A percentile compares a stretch with the other conserved stretches of the same genome.
These are phyloP conservation scores for Pteronotus mesoamericanus DNA, from an alignment of 2,797 vertebrate genomes.

Conservation along the genomic window DNA sequence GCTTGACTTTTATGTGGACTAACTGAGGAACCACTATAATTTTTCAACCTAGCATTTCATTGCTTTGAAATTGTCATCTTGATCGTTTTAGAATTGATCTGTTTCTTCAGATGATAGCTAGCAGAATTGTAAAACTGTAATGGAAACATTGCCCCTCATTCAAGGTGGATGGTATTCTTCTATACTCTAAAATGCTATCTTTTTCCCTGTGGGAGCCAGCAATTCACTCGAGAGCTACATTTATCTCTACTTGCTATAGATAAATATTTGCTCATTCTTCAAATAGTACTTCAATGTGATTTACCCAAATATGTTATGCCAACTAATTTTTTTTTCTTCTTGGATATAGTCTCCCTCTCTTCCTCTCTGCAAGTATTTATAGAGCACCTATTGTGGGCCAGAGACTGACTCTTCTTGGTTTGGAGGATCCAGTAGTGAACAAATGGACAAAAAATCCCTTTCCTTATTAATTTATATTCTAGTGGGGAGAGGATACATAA, in stretches of 20 bases:
- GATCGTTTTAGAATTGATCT: not conserved
- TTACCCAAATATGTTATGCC: not conserved
- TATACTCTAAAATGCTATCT: not conserved
- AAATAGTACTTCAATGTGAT: not conserved
- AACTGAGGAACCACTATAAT: not conserved
- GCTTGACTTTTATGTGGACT: not conserved
- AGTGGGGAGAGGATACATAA: not conserved
- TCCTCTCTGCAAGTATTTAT: not conserved
- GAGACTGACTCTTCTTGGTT: not conserved
- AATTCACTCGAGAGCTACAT: not conserved
- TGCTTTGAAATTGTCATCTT: constrained; percentile 29
- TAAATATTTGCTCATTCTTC: not conserved
- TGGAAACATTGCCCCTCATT: not conserved
- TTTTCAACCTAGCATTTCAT: constrained; percentile 42
- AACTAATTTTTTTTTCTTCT: not conserved
- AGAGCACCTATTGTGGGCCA: not conserved
- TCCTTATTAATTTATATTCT: not conserved
- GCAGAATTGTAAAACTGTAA: not conserved
- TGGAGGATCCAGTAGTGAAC: not conserved
- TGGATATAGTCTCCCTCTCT: not conserved
- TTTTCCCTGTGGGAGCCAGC: not conserved
- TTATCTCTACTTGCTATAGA: not conserved
- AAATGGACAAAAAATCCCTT: not conserved
- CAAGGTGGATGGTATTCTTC: not conserved
- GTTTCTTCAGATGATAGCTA: not conserved